Evolutionary conservation across 2,888 invertebrate species (phyloP), one percentile per base, ranked within the genome.

Genomic region (Epirrhoe alternata): DNA sequence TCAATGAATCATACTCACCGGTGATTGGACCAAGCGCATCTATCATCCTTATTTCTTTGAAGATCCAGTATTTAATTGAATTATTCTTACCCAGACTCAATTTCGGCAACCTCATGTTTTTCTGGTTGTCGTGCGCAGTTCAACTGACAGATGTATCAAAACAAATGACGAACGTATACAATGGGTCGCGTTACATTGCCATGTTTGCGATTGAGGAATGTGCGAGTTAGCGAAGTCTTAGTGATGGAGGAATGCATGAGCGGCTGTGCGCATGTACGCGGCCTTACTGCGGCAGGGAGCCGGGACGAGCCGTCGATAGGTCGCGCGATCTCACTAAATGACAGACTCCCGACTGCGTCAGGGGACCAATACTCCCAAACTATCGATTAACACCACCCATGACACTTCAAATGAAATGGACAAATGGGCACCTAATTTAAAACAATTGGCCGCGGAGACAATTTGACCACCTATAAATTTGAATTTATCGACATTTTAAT

Each of bases 381-480:
- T 78, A 76, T 84, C 83, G 83, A 85, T 85, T 86, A 83, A 81
- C 81, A 80, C 77, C 77, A 73, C 75, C 78, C 74, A 77, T 77
- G 81, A 78, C 83, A 82, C 77, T 78, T 86, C 83, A 86, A 83
- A 80, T 86, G 84, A 87, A 85, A 82, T 79, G 80, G 79, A 89
- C 84, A 85, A 88, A 90, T 89, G 86, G 83, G 77, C 80, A 86
- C 83, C 85, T 89, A 86, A 90, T 90, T 89, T 85, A 84, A 82
- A 78, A 76, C 88, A 89, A 89, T 89, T 89, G 88, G 82, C 71
- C 71, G 74, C 74, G 73, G 75, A 83, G 85, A 83, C 79, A 80
- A 78, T 76, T 71, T 74, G 75, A 72, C 69, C 76, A 76, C 73
- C 73, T 71, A 74, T 74, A 79, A 81, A 77, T 80, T 80, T 77